Percentiles rank a stretch among this genome's conserved stretches.
phyloP scores from a whole-genome alignment of 1,140 invertebrate species.

The Pararge aegeria region DNA sequence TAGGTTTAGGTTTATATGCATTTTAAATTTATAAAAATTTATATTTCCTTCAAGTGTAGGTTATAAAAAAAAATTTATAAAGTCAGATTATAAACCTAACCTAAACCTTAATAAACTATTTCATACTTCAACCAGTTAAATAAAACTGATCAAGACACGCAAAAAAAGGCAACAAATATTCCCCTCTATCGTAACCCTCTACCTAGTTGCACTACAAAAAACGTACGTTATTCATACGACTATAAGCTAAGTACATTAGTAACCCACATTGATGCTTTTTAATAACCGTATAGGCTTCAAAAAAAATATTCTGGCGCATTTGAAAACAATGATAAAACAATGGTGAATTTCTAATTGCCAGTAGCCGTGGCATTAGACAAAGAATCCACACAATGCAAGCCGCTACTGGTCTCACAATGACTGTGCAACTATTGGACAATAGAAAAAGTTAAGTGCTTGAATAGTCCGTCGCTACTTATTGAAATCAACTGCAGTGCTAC shows the following conservation, averaged over 20 bases:
- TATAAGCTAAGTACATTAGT: background rate
- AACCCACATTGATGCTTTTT: background rate
- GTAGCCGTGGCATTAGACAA: conserved; percentile 17
- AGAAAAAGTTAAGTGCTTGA: conserved; percentile 12
- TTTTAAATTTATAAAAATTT: too few relatives aligned
- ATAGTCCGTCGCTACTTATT: background rate
- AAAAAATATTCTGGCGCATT: background rate
- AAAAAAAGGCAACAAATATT: too few relatives aligned
- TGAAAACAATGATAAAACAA: conserved; percentile 11
- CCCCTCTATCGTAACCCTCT: too few relatives aligned
- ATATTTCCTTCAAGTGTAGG: too few relatives aligned
- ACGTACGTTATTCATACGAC: too few relatives aligned
- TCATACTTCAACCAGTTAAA: too few relatives aligned
- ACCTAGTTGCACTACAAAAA: too few relatives aligned
- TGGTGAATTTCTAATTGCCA: conserved; percentile 3
- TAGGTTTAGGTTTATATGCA: too few relatives aligned
- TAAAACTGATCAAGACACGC: too few relatives aligned
- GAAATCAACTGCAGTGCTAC: background rate
- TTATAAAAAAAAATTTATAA: too few relatives aligned
- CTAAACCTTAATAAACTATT: too few relatives aligned
- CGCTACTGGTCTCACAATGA: conserved; percentile 17
- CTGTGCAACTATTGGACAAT: conserved; percentile 16
- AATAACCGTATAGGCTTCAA: background rate
- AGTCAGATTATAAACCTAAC: too few relatives aligned
- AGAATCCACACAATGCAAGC: conserved; percentile 11